phyloP scores from a whole-genome alignment of 1,140 invertebrate genomes.

The Sycobia sp. region DNA sequence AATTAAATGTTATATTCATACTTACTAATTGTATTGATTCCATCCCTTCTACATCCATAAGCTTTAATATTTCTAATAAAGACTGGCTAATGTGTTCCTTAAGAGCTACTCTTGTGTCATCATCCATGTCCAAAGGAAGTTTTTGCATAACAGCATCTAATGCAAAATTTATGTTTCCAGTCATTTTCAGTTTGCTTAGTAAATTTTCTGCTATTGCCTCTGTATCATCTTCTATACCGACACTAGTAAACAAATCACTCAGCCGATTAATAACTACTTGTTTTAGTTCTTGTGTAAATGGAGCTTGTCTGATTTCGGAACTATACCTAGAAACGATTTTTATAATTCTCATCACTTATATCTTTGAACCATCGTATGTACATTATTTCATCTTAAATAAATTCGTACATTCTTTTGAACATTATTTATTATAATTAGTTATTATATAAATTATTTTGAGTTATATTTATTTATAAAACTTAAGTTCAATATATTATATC shows the following conservation, averaged over 20 bases:
- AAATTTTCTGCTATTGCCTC: conserved; percentile 3
- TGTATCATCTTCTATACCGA: conserved; percentile 20
- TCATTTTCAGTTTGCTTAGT: conserved; percentile 8
- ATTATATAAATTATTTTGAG: no score
- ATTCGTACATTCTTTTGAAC: no score
- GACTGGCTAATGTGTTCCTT: conserved; percentile 11
- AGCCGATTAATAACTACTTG: conserved; percentile 3
- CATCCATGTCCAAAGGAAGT: conserved; percentile 17
- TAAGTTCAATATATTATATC: no score
- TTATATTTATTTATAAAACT: no score
- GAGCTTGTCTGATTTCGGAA: background rate
- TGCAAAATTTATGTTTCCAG: background rate
- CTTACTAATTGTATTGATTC: background rate
- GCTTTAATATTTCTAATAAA: conserved; percentile 21
- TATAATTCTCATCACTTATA: no score
- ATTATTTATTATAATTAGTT: no score
- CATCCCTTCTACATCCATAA: background rate
- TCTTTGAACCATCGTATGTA: background rate
- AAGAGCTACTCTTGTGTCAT: conserved; percentile 21
- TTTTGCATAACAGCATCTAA: conserved; percentile 16
- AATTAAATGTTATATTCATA: background rate
- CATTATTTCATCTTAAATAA: background rate
- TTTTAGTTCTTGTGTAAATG: background rate
- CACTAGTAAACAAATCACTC: conserved; percentile 3
- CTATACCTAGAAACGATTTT: background rate